Percentiles rank a stretch among this genome's conserved stretches.
phyloP scores from a whole-genome alignment of 2,888 invertebrate genomes.

The Bembecia ichneumoniformis region DNA sequence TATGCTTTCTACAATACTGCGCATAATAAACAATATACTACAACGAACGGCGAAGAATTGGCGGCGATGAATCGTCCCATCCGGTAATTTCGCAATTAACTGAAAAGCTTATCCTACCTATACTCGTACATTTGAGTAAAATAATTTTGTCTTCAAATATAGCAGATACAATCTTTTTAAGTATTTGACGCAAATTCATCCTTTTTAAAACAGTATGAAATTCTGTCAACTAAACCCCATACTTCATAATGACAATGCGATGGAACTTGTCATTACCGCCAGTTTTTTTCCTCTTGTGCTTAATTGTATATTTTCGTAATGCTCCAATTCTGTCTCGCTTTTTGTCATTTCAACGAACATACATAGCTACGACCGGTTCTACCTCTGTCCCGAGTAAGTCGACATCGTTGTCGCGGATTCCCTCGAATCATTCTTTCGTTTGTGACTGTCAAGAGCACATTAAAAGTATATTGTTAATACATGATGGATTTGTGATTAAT shows the following conservation, averaged over 20 bases:
- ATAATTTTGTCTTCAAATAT: too few relatives aligned
- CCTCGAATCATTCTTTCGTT: slow-evolving; percentile 2
- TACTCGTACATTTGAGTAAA: too few relatives aligned
- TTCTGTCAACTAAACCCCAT: too few relatives aligned
- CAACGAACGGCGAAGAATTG: too few relatives aligned
- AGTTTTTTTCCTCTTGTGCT: slow-evolving; percentile 1
- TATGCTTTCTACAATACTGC: too few relatives aligned
- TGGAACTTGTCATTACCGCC: neutral
- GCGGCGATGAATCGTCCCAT: too few relatives aligned
- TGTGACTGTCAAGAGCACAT: neutral
- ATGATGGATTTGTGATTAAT: neutral
- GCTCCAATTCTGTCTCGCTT: neutral
- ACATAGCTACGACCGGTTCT: neutral
- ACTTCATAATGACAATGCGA: neutral
- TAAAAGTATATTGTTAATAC: neutral
- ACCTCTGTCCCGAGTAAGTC: neutral
- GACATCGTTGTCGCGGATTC: neutral
- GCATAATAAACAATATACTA: too few relatives aligned
- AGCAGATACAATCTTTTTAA: too few relatives aligned
- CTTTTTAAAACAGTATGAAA: too few relatives aligned
- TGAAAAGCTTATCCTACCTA: too few relatives aligned
- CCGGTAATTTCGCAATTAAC: too few relatives aligned
- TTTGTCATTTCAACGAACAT: neutral
- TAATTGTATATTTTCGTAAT: slow-evolving; percentile 2
- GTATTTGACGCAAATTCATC: too few relatives aligned